Evolutionary conservation across 2,888 invertebrate genomes (phyloP), one percentile per base, ranked within the genome.

Genomic region (Galeopsomyia nigrocyanea): DNA sequence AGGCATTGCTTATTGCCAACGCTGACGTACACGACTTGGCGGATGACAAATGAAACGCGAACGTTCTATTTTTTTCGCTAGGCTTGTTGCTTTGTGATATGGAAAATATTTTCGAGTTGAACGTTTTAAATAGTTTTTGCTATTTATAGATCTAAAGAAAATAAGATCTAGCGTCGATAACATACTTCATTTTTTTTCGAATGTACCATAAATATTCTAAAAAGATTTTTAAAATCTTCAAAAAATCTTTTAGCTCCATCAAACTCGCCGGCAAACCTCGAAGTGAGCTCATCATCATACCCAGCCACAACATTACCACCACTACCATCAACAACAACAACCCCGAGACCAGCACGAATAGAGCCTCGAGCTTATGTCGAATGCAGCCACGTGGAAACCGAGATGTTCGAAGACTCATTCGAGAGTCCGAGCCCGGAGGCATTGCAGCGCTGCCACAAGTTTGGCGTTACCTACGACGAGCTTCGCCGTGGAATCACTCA

Each of bases 361-460:
- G 58, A 68, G 2, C 22, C 31, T 1, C 39, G 13, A 3, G 46
- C 14, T 9, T 72, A 51, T 19, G 63, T 72, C 3, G 63, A 68
- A 0, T 72, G 68, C 49, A 53, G 53, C 14, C 68, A 68, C 57
- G 58, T 72, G 17, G 63, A 68, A 17, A 55, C 14, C 0, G 61
- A 71, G 16, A 2, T 50, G 9, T 60, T 49, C 31, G 56, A 67
- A 1, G 72, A 72, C 5, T 46, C 46, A 26, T 64, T 57, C 13
- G 66, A 71, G 10, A 67, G 66, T 6, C 71, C 66, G 22, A 67
- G 26, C 31, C 17, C 21, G 2, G 71, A 56, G 22, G 66, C 66
- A 6, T 19, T 71, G 39, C 49, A 50, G 6, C 65, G 66, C 3
- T 71, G 71, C 17, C 57, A 61, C 5, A 61, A 16, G 6, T 13